Conservation (phyloP, 2,888 invertebrate species). For the Oeneis ivallda region DNA sequence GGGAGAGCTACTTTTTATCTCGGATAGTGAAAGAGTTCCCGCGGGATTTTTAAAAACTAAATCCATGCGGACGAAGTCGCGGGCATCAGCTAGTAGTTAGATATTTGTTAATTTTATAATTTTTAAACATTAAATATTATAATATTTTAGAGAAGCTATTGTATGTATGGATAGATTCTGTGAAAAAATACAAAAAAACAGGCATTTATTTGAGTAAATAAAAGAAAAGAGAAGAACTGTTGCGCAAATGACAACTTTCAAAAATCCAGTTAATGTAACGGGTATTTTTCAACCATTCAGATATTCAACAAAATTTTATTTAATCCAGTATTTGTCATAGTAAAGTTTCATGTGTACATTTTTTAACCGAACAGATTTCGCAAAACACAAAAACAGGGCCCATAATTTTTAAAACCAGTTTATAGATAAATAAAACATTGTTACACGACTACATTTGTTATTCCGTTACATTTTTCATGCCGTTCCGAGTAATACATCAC, state of each 20-base stretch:
- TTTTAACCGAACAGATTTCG: conserved; percentile 11
- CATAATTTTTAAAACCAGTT: conserved; percentile 16
- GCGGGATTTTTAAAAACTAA: too few species aligned
- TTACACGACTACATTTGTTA: conserved; percentile 13
- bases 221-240: too few species aligned
- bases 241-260: not conserved
- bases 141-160: too few species aligned
- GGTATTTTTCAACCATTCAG: not conserved
- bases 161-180: too few species aligned
- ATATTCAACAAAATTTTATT: conserved; percentile 6
- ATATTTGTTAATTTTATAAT: too few species aligned
- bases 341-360: conserved; percentile 9
- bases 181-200: not conserved
- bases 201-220: not conserved
- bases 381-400: conserved; percentile 5
- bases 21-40: too few species aligned
- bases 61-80: too few species aligned
- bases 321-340: conserved; percentile 13
- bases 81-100: too few species aligned
- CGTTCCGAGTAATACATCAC: conserved; percentile 14
- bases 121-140: too few species aligned
- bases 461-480: conserved; percentile 18
- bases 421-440: conserved; percentile 19
- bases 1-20: too few species aligned
- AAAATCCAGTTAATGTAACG: not conserved